These are phyloP conservation scores for Micoletzkya japonica DNA, from an alignment of 2,888 invertebrate genomes.

Conservation along the genomic window DNA sequence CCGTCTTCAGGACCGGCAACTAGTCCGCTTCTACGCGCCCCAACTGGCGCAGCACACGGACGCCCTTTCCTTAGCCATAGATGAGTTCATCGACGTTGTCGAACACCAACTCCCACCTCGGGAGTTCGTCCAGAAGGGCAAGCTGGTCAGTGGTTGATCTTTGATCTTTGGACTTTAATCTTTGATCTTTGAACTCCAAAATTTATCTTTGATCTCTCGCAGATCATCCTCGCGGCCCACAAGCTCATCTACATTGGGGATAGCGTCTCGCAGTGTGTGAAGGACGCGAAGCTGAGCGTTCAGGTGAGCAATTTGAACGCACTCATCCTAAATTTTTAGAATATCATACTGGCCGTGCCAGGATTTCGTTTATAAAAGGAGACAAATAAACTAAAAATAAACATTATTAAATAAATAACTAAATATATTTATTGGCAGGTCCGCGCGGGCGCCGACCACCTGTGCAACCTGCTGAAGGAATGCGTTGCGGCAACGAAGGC, in stretches of 20 bases:
- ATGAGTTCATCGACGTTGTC: slow-evolving; percentile 86
- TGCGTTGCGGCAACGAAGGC: slow-evolving; percentile 86
- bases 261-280: slow-evolving; percentile 75
- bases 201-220: background rate
- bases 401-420: too few relatives aligned
- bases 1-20: slow-evolving; percentile 65
- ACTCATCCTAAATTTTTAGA: background rate
- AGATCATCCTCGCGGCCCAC: slow-evolving; percentile 80
- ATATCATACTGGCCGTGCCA: background rate
- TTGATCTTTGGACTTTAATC: background rate
- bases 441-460: slow-evolving; percentile 44
- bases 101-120: slow-evolving; percentile 91
- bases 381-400: too few relatives aligned
- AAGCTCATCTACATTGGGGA: slow-evolving; percentile 91
- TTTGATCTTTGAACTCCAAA: background rate
- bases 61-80: slow-evolving; percentile 84
- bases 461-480: slow-evolving; percentile 80
- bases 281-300: slow-evolving; percentile 29
- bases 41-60: slow-evolving; percentile 84
- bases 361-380: too few relatives aligned
- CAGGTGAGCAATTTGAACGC: slow-evolving; percentile 10
- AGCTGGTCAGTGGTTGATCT: slow-evolving; percentile 75
- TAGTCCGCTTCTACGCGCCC: slow-evolving; percentile 83
- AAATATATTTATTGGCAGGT: slow-evolving; percentile 9
- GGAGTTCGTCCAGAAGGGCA: slow-evolving; percentile 86